Evolutionary conservation across 2,113 vertebrate species (phyloP).

Genomic region (Rhizomys pruinosus): DNA sequence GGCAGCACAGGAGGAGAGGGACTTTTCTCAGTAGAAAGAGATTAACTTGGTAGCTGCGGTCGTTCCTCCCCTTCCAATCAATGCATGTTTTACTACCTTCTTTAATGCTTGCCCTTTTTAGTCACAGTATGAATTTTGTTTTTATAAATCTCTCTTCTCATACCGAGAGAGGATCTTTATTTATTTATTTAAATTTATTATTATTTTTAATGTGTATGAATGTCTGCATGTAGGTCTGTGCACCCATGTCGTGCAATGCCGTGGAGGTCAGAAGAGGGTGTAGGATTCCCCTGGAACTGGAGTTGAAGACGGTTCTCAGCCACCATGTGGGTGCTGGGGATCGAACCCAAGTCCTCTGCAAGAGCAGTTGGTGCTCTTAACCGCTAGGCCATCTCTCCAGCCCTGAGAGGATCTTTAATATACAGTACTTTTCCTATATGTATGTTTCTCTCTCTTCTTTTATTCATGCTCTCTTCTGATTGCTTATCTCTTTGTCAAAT

Average conservation of each 20-base stretch:
- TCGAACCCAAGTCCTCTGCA: no score
- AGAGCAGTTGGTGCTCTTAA: no score
- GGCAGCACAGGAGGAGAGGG: neutral
- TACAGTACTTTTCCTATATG: neutral
- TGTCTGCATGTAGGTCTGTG: no score
- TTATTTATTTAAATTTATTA: no score
- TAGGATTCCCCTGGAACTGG: no score
- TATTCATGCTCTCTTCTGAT: neutral
- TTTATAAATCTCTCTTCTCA: neutral
- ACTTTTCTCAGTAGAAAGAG: neutral
- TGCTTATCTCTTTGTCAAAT: neutral
- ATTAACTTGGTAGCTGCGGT: neutral
- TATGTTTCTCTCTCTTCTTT: neutral
- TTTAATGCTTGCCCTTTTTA: conserved; percentile 19
- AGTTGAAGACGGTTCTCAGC: no score
- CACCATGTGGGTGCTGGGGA: no score
- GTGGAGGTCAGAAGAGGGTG: no score
- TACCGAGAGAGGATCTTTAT: neutral
- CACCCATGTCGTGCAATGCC: no score
- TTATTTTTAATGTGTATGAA: no score
- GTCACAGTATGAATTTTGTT: neutral
- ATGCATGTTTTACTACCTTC: neutral
- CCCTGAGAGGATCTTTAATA: neutral
- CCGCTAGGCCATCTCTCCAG: no score
- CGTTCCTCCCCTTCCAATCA: neutral